Percentiles rank a stretch among this genome's conserved stretches.
phyloP scores from a whole-genome alignment of 2,113 vertebrate species.

The Nyctibius bracteatus region DNA sequence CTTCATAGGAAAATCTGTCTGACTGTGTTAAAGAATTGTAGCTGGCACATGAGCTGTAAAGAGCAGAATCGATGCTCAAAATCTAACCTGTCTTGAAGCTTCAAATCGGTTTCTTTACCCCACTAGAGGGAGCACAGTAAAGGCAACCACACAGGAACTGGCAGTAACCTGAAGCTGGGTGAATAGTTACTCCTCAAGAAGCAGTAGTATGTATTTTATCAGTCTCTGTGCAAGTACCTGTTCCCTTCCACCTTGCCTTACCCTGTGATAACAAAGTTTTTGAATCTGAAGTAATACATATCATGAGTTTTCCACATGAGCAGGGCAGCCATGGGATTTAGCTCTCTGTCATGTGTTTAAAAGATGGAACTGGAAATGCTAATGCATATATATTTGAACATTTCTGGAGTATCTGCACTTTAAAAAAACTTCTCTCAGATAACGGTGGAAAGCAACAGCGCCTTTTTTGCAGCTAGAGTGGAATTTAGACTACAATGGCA shows the following conservation, averaged over 20 bases:
- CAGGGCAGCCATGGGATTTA: background rate
- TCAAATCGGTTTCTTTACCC: background rate
- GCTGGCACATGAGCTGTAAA: background rate
- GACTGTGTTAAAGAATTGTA: background rate
- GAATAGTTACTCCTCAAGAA: background rate
- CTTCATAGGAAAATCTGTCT: background rate
- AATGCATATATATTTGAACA: background rate
- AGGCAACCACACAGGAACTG: background rate
- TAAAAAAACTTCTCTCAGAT: background rate
- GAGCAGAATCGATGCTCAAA: background rate
- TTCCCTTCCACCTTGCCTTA: background rate
- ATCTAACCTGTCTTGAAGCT: background rate
- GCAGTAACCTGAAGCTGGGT: background rate
- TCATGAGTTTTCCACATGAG: background rate
- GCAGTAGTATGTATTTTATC: background rate
- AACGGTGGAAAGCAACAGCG: background rate
- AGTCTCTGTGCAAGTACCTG: background rate
- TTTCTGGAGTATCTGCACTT: background rate
- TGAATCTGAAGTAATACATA: background rate
- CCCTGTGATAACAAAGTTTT: background rate
- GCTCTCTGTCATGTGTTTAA: background rate
- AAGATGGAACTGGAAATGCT: background rate
- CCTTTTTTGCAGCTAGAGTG: background rate
- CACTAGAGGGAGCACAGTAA: background rate
- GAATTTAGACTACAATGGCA: background rate